phyloP scores from a whole-genome alignment of 2,113 vertebrate species.

The Otis tarda region DNA sequence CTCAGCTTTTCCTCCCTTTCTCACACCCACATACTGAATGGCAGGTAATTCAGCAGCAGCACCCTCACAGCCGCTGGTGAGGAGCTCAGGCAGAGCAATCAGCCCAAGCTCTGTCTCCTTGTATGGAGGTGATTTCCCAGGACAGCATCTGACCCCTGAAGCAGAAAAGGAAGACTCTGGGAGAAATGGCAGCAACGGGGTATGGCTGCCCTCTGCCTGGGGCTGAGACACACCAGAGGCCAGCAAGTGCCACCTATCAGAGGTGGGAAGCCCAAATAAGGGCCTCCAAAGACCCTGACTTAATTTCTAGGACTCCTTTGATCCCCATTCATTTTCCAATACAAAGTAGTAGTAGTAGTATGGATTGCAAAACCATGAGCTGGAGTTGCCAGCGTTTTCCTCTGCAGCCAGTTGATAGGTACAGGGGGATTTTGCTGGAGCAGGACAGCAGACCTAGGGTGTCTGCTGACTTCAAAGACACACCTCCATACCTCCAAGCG shows the following conservation, averaged over 20 bases:
- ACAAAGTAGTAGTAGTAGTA: neutral
- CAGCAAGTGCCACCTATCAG: neutral
- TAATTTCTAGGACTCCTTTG: neutral
- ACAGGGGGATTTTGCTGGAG: neutral
- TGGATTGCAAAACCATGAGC: neutral
- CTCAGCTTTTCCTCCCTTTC: neutral
- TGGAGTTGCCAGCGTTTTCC: neutral
- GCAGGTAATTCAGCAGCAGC: neutral
- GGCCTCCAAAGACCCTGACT: neutral
- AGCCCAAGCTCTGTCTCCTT: neutral
- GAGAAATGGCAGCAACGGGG: neutral
- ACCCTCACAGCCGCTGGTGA: neutral
- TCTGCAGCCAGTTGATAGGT: neutral
- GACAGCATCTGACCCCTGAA: neutral
- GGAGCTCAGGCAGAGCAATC: neutral
- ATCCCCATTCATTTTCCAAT: neutral
- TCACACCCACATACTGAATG: neutral
- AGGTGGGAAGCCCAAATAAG: neutral
- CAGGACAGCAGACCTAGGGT: neutral
- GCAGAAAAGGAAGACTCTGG: neutral
- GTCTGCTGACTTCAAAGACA: neutral
- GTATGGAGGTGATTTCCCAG: neutral
- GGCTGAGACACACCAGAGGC: fast-evolving
- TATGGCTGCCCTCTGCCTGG: fast-evolving
- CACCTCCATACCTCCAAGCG: neutral